Evolutionary conservation across 1,140 invertebrate species (phyloP).

Genomic region (Thereuonema tuberculata): DNA sequence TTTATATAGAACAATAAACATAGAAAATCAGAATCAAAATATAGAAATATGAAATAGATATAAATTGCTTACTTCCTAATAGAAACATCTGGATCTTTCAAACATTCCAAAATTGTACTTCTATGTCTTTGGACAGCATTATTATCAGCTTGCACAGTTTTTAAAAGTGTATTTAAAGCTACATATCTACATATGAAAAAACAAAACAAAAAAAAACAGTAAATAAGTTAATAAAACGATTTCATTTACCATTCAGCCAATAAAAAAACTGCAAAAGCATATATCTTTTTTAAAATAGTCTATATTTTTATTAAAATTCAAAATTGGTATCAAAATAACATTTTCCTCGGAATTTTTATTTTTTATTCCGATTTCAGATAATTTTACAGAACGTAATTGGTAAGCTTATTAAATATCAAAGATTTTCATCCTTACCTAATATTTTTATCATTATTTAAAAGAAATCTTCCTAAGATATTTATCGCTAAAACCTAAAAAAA

Average conservation of each 20-base stretch:
- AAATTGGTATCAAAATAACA: neutral
- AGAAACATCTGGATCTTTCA: slow-evolving; percentile 53
- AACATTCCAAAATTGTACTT: slow-evolving; percentile 94
- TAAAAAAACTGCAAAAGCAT: too few relatives aligned
- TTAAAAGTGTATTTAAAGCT: slow-evolving; percentile 89
- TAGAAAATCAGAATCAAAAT: too few relatives aligned
- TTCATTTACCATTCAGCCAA: too few relatives aligned
- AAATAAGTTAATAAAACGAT: too few relatives aligned
- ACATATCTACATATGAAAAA: slow-evolving; percentile 52
- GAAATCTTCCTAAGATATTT: slow-evolving; percentile 94
- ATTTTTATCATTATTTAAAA: slow-evolving; percentile 98
- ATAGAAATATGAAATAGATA: too few relatives aligned
- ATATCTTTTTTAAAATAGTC: too few relatives aligned
- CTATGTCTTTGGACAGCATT: slow-evolving; percentile 96
- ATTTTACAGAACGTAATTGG: neutral
- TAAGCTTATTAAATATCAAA: too few relatives aligned
- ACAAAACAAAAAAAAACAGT: too few relatives aligned
- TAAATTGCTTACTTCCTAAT: slow-evolving; percentile 38
- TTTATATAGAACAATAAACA: too few relatives aligned
- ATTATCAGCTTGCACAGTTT: slow-evolving; percentile 92
- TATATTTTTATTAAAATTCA: neutral
- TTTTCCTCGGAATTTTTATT: neutral
- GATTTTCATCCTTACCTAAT: slow-evolving; percentile 54
- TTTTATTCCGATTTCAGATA: neutral
- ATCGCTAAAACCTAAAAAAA: slow-evolving; percentile 65